These are phyloP conservation scores for Pachyseris speciosa DNA, from an alignment of 64 coral and sea anemone species.

Conservation along the genomic window DNA sequence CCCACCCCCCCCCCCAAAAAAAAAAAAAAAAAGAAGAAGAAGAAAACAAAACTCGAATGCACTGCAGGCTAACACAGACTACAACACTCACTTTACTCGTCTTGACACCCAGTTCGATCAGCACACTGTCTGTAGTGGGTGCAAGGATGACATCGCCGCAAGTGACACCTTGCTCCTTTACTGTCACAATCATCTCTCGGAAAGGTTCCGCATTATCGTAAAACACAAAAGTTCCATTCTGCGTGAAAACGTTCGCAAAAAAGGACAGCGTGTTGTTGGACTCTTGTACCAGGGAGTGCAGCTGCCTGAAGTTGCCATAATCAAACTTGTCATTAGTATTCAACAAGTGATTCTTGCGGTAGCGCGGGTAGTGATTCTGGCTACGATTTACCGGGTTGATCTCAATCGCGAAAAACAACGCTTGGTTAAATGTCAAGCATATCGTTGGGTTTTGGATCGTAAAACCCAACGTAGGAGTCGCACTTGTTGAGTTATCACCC, in stretches of 20 bases:
- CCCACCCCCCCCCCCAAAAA: too few species aligned
- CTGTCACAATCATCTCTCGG: constrained; percentile 71
- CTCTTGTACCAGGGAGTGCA: constrained; percentile 85
- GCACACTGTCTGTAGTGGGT: background rate
- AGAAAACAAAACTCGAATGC: too few species aligned
- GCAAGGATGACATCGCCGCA: constrained; percentile 41
- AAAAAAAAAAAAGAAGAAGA: too few species aligned
- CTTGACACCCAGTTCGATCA: constrained; percentile 35
- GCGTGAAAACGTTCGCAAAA: constrained; percentile 87
- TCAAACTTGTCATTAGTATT: constrained; percentile 91
- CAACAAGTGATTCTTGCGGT: constrained; percentile 94
- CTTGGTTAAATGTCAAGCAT: constrained; percentile 66
- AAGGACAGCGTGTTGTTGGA: constrained; percentile 79
- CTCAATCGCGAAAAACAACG: constrained; percentile 74
- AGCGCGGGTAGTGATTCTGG: constrained; percentile 86
- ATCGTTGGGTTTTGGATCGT: constrained; percentile 64
- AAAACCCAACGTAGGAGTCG: background rate
- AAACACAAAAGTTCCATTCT: constrained; percentile 92
- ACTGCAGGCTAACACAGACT: background rate
- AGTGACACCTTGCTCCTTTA: constrained; percentile 59
- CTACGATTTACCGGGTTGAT: constrained; percentile 81
- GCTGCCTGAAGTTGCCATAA: constrained; percentile 93
- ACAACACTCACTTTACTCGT: constrained; percentile 51
- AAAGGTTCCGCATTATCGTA: constrained; percentile 89
- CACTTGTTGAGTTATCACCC: constrained; percentile 70